Conservation (phyloP, 1,140 invertebrate genomes). For the Aleiodes sp. region DNA sequence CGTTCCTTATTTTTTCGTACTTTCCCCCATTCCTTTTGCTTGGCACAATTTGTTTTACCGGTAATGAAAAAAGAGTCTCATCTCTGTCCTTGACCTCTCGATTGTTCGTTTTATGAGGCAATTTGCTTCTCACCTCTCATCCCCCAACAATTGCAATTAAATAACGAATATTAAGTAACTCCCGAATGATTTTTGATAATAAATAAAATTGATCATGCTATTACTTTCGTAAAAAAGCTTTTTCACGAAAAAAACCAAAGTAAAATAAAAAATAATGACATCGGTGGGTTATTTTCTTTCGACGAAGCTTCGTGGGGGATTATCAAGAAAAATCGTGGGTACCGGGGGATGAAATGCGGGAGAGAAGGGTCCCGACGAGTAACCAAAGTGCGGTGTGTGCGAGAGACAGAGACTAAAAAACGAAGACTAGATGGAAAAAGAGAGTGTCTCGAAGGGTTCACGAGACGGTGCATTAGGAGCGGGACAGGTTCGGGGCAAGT, state of each 20-base stretch:
- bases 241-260: too few species aligned
- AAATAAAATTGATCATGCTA: too few species aligned
- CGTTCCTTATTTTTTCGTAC: slow-evolving; percentile 28
- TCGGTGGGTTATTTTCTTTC: slow-evolving; percentile 8
- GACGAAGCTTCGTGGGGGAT: slow-evolving; percentile 14
- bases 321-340: slow-evolving; percentile 39
- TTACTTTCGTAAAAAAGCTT: too few species aligned
- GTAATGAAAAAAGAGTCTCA: not conserved
- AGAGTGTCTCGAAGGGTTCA: slow-evolving; percentile 25
- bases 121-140: too few species aligned
- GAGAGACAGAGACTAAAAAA: slow-evolving; percentile 15
- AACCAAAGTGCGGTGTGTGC: slow-evolving; percentile 36
- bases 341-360: slow-evolving; percentile 17
- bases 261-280: slow-evolving; percentile 15
- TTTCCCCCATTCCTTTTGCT: slow-evolving; percentile 27
- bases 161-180: too few species aligned
- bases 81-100: slow-evolving; percentile 15
- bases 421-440: slow-evolving; percentile 5
- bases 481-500: slow-evolving; percentile 20
- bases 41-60: not conserved
- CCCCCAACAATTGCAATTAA: too few species aligned
- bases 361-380: slow-evolving; percentile 31
- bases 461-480: slow-evolving; percentile 27
- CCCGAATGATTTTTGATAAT: too few species aligned
- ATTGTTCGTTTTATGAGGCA: not conserved